Conservation (phyloP, 2,113 vertebrate species). For the Triplophysa dalaica region DNA sequence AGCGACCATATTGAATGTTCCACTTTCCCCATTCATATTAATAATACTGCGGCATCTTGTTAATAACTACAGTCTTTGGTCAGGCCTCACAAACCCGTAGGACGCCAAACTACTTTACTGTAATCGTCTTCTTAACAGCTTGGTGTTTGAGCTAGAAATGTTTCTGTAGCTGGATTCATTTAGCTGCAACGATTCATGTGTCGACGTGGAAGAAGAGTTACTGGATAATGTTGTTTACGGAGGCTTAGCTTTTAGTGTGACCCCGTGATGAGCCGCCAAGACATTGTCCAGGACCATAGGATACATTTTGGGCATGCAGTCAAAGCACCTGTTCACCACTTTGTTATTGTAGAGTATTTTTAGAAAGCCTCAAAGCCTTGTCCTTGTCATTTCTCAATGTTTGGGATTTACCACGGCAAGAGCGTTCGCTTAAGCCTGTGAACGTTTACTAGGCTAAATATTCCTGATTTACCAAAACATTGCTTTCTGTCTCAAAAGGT, state of each 20-base stretch:
- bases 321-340: slow-evolving; percentile 44
- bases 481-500: not conserved
- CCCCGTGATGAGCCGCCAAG: slow-evolving; percentile 21
- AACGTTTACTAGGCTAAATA: not conserved
- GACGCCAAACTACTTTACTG: not conserved
- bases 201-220: slow-evolving; percentile 17
- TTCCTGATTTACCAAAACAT: slow-evolving; percentile 2
- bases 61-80: not conserved
- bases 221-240: slow-evolving; percentile 35
- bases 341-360: slow-evolving; percentile 38
- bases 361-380: not conserved
- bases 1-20: too few species aligned
- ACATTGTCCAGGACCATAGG: slow-evolving; percentile 26
- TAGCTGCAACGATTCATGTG: slow-evolving; percentile 7
- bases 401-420: slow-evolving; percentile 8
- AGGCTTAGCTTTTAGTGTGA: slow-evolving; percentile 21
- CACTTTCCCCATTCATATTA: too few species aligned
- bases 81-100: slow-evolving; percentile 7
- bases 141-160: slow-evolving; percentile 16
- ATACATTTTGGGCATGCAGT: not conserved
- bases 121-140: slow-evolving; percentile 16
- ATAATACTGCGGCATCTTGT: too few species aligned
- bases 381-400: slow-evolving; percentile 26
- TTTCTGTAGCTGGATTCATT: slow-evolving; percentile 27
- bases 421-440: not conserved